Evolutionary conservation across 2,888 invertebrate genomes (phyloP).

Genomic region (Enoplolaimus lenunculus): DNA sequence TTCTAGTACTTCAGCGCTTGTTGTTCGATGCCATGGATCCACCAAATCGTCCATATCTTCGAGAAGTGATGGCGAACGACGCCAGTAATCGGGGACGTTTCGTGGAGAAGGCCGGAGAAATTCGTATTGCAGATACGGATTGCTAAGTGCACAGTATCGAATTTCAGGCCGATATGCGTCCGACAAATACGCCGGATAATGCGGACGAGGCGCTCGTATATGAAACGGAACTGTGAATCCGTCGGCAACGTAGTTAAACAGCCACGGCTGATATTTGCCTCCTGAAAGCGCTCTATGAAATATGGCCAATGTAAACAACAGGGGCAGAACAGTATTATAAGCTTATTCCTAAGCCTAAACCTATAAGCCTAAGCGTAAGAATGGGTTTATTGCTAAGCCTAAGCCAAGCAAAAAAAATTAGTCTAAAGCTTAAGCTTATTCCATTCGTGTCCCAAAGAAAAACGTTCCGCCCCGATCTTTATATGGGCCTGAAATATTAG

Average conservation of each 20-base stretch:
- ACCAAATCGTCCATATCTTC: not conserved
- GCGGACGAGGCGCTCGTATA: no score
- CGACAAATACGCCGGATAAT: no score
- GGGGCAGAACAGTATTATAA: no score
- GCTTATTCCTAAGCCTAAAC: no score
- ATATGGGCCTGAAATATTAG: no score
- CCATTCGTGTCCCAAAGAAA: no score
- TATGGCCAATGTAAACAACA: no score
- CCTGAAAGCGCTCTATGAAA: no score
- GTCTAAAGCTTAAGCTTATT: no score
- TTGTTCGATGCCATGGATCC: not conserved
- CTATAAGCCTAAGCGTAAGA: no score
- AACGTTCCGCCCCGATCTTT: no score
- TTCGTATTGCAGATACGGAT: not conserved
- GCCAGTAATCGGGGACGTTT: not conserved
- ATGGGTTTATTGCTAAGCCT: no score
- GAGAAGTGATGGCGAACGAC: not conserved
- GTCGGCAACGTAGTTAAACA: not conserved
- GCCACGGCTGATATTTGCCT: not conserved
- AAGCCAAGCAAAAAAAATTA: not conserved
- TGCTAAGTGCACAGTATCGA: not conserved
- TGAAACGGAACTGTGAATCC: not conserved
- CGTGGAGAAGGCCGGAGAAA: not conserved
- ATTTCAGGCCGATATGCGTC: not conserved
- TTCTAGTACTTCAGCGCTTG: not conserved